Base-by-base conservation (phyloP, 2,888 invertebrate genomes). In the Tillus elongatus region DNA sequence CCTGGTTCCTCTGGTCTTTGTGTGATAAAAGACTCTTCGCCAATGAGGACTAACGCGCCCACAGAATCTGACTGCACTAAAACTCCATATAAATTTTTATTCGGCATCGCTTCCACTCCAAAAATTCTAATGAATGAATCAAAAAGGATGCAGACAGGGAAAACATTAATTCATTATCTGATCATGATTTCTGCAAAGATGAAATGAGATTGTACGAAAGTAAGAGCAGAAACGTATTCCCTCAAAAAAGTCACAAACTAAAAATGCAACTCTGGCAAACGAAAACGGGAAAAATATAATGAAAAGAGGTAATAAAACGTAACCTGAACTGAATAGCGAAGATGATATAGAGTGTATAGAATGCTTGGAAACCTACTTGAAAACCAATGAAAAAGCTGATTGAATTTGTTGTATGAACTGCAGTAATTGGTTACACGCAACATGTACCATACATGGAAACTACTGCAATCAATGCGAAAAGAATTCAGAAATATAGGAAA, bases 11-110 rank as follows among this genome's bases (percentile, higher is more conserved):
- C 24, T n/a, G 24, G 24, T 8, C 24, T 8, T 6, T 19, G 6
- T n/a, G n/a, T n/a, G 24, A 19, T 19, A n/a, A 19, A n/a, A 19
- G n/a, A 19, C 24, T 19, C 24, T 19, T 19, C 24, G 24, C n/a
- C 24, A 19, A 19, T 19, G 6, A 19, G 6, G 24, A 8, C 6
- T n/a, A 19, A 19, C n/a, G n/a, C 24, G 24, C 6, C 6, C 24
- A 8, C 24, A 19, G 24, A 19, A 19, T 8, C 24, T n/a, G n/a
- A 19, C n/a, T n/a, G n/a, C n/a, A 19, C 6, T n/a, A 19, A 19
- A 8, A 19, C 6, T 19, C 24, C 24, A n/a, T 19, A 6, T 6
- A n/a, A 19, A n/a, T 19, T 19, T 19, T 19, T 19, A 19, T 19
- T 19, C 24, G 6, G 6, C 6, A n/a, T 19, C n/a, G 24, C 24